Conservation (phyloP, 2,888 invertebrate genomes). For the Teinopalpus imperialis region DNA sequence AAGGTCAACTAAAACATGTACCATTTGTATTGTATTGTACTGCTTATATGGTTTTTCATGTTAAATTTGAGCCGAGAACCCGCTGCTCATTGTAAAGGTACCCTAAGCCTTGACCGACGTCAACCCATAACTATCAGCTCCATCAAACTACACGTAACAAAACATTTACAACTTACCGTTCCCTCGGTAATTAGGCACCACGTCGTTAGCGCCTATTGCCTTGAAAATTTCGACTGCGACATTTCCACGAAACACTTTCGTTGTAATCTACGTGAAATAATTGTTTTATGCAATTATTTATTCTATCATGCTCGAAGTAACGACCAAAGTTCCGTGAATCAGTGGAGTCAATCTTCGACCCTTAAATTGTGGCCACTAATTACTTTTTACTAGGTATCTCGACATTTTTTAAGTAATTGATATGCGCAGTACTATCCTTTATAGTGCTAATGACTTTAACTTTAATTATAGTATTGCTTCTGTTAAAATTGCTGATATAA, state of each 20-base stretch:
- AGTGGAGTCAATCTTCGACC: constrained; percentile 11
- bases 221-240: constrained; percentile 15
- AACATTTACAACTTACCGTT: constrained; percentile 6
- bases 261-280: not conserved
- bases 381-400: constrained; percentile 6
- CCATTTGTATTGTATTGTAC: no score
- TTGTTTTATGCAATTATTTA: constrained; percentile 9
- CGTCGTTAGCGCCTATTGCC: constrained; percentile 12
- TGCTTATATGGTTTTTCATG: no score
- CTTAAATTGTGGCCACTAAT: constrained; percentile 16
- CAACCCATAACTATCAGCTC: constrained; percentile 15
- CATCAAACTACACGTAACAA: constrained; percentile 10
- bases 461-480: constrained; percentile 4
- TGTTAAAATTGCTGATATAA: no score
- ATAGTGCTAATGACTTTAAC: constrained; percentile 6
- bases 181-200: constrained; percentile 13
- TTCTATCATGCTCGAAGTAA: constrained; percentile 2
- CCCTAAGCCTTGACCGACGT: not conserved
- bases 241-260: constrained; percentile 16
- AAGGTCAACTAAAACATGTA: no score
- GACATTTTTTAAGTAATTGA: constrained; percentile 17
- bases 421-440: constrained; percentile 5
- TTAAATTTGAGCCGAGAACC: no score
- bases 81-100: no score
- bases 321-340: constrained; percentile 6